phyloP scores from a whole-genome alignment of 1,140 invertebrate genomes.

The Lineus longissimus region DNA sequence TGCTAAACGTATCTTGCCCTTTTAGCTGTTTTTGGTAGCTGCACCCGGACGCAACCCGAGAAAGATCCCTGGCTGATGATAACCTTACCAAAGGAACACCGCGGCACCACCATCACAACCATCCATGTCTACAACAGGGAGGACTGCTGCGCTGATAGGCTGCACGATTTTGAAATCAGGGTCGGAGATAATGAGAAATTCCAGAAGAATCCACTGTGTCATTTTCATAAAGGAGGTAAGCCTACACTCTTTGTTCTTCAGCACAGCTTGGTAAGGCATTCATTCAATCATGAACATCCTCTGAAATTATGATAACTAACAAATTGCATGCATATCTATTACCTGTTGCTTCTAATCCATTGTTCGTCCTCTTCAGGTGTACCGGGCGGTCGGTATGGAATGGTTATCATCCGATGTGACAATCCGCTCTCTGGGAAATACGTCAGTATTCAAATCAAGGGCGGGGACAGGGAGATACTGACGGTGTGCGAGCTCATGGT shows the following conservation, averaged over 20 bases:
- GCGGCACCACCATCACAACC: neutral
- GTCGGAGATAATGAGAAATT: neutral
- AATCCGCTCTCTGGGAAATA: conserved; percentile 1
- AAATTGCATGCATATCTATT: too few species aligned
- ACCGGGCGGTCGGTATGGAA: conserved; percentile 7
- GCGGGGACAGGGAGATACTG: neutral
- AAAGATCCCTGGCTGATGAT: conserved; percentile 5
- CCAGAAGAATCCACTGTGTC: neutral
- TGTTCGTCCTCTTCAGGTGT: conserved; percentile 4
- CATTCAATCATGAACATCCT: too few species aligned
- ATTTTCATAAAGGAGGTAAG: neutral
- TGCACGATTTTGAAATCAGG: neutral
- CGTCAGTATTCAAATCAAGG: conserved; percentile 9
- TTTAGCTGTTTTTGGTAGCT: conserved; percentile 7
- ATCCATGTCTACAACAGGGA: conserved; percentile 12
- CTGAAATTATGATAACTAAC: too few species aligned
- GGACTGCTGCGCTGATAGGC: conserved; percentile 10
- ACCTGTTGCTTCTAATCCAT: too few species aligned
- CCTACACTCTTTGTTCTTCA: too few species aligned
- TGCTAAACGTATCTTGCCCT: neutral
- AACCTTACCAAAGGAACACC: neutral
- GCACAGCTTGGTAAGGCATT: too few species aligned
- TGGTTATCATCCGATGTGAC: neutral
- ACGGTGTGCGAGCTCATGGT: conserved; percentile 9
- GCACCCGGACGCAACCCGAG: conserved; percentile 4